Evolutionary conservation across 92 coral and sea anemone genomes (phyloP), one percentile per base, ranked within the genome.

Genomic region (Heliopora coerulea): DNA sequence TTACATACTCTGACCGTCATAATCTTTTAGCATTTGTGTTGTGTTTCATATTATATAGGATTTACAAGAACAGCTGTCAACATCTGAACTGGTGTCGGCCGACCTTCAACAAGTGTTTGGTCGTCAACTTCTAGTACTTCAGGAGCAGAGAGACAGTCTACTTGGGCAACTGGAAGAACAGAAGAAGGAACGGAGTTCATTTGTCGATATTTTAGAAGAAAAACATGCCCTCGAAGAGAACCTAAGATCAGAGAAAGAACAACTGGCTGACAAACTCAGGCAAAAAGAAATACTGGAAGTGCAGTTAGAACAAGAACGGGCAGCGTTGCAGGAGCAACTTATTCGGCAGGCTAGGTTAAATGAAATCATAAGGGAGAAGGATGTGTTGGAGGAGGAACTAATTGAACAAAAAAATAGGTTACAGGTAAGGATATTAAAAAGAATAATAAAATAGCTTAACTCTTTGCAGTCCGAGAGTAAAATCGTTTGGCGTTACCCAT

Each of bases 31-130:
- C n/a, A n/a, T n/a, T n/a, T n/a, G n/a, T n/a, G n/a, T 46, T 8
- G 2, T 46, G 7, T 14, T 23, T 56, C 3, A 3, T 56, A 4
- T 17, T 56, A 1, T 56, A 17, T 56, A 93, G 98, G 93, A 90
- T 24, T 83, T 93, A 34, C 96, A 89, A 62, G 98, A 88, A n/a
- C 84, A 90, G 49, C 77, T 93, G 49, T 83, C 89, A 26, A 88
- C 96, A 13, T 88, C 98, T 12, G 96, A 93, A 33, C 83, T 96
- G 11, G 93, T 90, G 5, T 93, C 98, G 3, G 84, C 87, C 40
- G 98, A 93, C 33, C 84, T 93, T 1, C 98, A 93, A 65, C 95
- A 93, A 77, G 96, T 86, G 56, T 93, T 90, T 65, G 98, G 95
- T 29, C 86, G 96, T 8, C 98, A 93, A 54, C 86, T 93, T 49